Evolutionary conservation across 2,888 invertebrate species (phyloP), one percentile per base, ranked within the genome.

Genomic region (Cyaniris semiargus): DNA sequence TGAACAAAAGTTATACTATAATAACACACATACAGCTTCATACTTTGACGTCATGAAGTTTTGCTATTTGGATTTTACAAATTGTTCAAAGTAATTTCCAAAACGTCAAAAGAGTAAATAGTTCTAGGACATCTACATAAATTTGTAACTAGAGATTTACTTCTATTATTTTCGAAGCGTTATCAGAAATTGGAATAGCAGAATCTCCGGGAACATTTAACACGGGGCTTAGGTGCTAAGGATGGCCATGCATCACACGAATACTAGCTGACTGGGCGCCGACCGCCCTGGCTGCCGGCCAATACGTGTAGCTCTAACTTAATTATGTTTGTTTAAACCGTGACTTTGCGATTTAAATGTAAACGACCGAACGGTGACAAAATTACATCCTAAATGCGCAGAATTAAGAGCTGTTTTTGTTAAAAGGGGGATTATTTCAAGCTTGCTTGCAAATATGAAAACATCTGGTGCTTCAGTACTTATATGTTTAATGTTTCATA

Each of bases 321-420:
- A 70, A 70, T 71, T 76, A 76, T 70, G 70, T 71, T 71, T 53
- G 70, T 53, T 76, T 76, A 58, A 76, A 76, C 66, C 23, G 60
- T 66, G 76, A 76, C 60, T 66, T 76, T 76, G 48, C 76, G 27
- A 70, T 70, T 76, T 56, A 76, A 70, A 76, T 48, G 76, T 48
- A 76, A 53, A 56, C 70, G 56, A 31, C 70, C 66, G 6, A n/a
- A 31, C 70, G 56, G 70, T 76, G 31, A 70, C 48, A 53, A 76
- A 66, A 66, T 15, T 66, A 66, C 27, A 18, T 66, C 15, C 66
- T 66, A 31, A 31, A 18, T 31, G 31, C 18, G 66, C 27, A 27
- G 1, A 27, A 27, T 66, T 66, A 15, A 66, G 18, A 31, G 10
- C 21, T 13, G 3, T 21, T 58, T 60, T 21, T 60, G 21, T 53